These are phyloP conservation scores for Eubasilissa splendida DNA, from an alignment of 2,888 invertebrate species.

Conservation along the genomic window DNA sequence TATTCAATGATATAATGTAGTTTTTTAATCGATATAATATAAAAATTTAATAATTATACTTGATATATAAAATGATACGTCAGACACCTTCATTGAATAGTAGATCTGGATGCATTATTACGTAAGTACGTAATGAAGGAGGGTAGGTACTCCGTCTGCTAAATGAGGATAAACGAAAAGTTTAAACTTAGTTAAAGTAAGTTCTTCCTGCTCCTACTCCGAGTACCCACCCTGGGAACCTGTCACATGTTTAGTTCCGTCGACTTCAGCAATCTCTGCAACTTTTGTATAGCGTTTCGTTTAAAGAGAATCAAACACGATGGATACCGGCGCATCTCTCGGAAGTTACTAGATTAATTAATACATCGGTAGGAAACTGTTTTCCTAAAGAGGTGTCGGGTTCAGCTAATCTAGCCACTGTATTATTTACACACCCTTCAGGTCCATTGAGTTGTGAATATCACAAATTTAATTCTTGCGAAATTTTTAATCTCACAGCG, in stretches of 20 bases:
- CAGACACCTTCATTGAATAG: background rate
- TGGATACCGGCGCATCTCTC: background rate
- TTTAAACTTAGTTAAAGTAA: constrained; percentile 19
- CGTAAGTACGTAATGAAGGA: background rate
- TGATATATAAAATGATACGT: background rate
- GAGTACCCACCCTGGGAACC: constrained; percentile 19
- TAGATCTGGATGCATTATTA: no score
- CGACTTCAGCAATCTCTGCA: constrained; percentile 20
- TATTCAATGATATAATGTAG: background rate
- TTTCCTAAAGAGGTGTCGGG: no score
- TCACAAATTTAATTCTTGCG: no score
- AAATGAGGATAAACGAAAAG: constrained; percentile 42
- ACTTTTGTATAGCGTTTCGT: constrained; percentile 43
- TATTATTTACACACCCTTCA: no score
- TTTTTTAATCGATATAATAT: background rate
- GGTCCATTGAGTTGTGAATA: no score
- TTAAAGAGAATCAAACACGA: constrained; percentile 8
- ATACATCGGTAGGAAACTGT: no score
- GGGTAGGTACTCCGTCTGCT: background rate
- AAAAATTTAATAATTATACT: background rate
- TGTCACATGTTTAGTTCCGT: constrained; percentile 42
- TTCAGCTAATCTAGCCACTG: no score
- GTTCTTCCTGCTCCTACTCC: background rate
- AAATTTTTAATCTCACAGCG: no score
- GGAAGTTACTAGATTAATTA: no score